These are phyloP conservation scores for Stegophylla sp. DNA, from an alignment of 2,888 invertebrate genomes.

Conservation along the genomic window DNA sequence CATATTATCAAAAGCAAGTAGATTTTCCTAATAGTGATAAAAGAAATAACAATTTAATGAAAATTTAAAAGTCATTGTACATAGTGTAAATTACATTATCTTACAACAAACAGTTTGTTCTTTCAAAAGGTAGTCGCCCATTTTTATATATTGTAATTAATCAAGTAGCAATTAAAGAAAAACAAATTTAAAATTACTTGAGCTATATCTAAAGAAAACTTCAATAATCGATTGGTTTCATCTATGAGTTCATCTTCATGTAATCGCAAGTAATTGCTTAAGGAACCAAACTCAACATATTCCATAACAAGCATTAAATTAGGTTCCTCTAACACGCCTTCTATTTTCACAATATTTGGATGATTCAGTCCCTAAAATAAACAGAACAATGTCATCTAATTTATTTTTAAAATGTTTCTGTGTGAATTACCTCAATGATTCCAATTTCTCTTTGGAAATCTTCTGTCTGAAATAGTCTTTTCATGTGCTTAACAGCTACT, in stretches of 20 bases:
- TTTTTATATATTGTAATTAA: too few species aligned
- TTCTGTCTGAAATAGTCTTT: constrained; percentile 65
- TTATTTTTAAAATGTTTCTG: background rate
- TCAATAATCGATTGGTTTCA: constrained; percentile 70
- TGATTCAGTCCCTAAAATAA: constrained; percentile 76
- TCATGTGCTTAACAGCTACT: constrained; percentile 76
- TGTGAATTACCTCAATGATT: constrained; percentile 79
- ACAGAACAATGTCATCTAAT: constrained; percentile 26
- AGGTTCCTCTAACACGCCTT: constrained; percentile 79
- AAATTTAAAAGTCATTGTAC: too few species aligned
- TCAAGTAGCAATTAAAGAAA: background rate
- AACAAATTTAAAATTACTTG: constrained; percentile 67
- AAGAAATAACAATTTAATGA: background rate
- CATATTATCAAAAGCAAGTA: too few species aligned
- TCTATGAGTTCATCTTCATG: constrained; percentile 64
- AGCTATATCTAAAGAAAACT: constrained; percentile 83
- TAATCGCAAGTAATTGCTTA: constrained; percentile 80
- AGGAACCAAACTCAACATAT: constrained; percentile 82
- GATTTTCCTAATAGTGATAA: too few species aligned
- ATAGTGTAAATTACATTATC: too few species aligned
- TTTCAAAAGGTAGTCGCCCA: too few species aligned
- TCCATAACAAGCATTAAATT: constrained; percentile 88
- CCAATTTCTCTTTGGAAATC: constrained; percentile 86
- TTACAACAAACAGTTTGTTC: too few species aligned
- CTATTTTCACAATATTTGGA: constrained; percentile 86